Evolutionary conservation across 2,113 vertebrate genomes (phyloP), one percentile per base, ranked within the genome.

Genomic region (Naja naja): DNA sequence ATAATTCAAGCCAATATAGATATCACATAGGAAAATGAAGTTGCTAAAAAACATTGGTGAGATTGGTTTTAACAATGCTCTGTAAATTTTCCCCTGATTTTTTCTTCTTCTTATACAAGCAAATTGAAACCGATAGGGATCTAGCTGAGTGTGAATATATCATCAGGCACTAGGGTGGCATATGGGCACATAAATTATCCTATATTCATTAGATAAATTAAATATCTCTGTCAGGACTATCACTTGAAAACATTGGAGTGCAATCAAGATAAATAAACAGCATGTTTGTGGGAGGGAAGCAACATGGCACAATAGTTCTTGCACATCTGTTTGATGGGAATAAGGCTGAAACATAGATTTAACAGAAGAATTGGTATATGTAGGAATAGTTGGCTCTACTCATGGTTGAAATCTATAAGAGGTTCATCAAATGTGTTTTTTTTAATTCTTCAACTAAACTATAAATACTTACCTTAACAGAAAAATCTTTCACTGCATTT

Each of bases 131-230:
- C 91, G 45, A 92, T 96, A 85, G 92, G 39, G 96, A 96, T 96
- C 34, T 95, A 94, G 85, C 93, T 94, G 88, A 96, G 93, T 11
- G 88, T 94, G 94, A 95, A 95, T 94, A 91, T 89, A 91, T 92
- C 87, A 95, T 96, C 95, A 95, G 96, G 94, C 86, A 97, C 91
- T 90, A 95, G 53, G 43, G 94, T 3, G 92, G 56, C 90, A 93
- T 95, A 93, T 96, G 85, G 95, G 94, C 94, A 94, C 93, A 92
- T 94, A 97, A 95, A 95, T 97, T 94, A 95, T 94, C 91, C 94
- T 95, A 94, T 96, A 95, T 97, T 96, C 90, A 97, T 97, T 97
- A 95, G 94, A 91, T 94, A 96, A 97, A 97, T 97, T 96, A 96
- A 97, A 97, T 58, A 97, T 96, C 92, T 93, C 45, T 69, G 43